Conservation (phyloP, 2,888 invertebrate genomes). For the Halictus quadricinctus region DNA sequence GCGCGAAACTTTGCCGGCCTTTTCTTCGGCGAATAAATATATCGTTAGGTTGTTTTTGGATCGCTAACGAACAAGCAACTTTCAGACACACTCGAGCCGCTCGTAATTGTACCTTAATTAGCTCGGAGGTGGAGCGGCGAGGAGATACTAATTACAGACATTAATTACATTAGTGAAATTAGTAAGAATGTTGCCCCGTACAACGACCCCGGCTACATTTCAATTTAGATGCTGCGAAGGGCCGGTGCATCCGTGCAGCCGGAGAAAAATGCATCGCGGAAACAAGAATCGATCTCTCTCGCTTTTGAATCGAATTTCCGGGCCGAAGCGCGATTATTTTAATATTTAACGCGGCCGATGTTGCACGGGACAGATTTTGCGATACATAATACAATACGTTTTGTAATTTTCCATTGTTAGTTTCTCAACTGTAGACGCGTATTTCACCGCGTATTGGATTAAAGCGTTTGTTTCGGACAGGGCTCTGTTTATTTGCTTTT, state of each 20-base stretch:
- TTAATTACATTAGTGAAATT: slow-evolving; percentile 3
- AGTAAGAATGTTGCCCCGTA: background rate
- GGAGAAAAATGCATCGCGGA: background rate
- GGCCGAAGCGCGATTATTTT: background rate
- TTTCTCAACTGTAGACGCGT: background rate
- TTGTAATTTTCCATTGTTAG: background rate
- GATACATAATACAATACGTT: background rate
- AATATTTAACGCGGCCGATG: background rate
- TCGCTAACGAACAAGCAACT: background rate
- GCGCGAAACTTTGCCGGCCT: background rate
- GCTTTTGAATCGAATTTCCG: background rate
- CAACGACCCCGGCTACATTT: background rate
- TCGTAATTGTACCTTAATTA: slow-evolving; percentile 7
- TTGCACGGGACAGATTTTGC: background rate
- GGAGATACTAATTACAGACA: slow-evolving; percentile 5
- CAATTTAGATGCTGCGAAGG: background rate
- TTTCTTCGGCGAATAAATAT: slow-evolving; percentile 5
- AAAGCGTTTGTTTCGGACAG: background rate
- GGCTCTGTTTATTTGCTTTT: background rate
- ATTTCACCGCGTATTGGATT: background rate
- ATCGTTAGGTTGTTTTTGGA: slow-evolving; percentile 10
- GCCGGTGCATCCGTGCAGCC: background rate
- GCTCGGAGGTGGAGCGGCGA: background rate
- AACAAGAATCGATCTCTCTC: background rate
- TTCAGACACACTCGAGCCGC: background rate